Evolutionary conservation across 2,797 vertebrate genomes (phyloP), one percentile per base, ranked within the genome.

Genomic region (Petrocephalus schoutedeni): DNA sequence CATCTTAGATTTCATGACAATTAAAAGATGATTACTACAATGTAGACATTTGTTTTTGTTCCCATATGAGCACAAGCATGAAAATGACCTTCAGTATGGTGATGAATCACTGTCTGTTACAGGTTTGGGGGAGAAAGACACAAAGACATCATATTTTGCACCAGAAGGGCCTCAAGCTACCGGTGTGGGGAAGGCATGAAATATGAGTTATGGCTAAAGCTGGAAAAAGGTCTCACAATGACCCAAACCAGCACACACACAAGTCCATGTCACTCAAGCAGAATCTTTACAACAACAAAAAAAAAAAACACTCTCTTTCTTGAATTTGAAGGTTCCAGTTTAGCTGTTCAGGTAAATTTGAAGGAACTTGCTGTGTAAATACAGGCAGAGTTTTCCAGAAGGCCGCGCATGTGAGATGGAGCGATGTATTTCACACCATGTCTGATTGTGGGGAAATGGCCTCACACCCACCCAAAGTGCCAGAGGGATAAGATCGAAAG

Each of bases 81-180:
- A 85, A 61, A 16, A 64, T 5, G 23, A 54, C 36, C 71, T 45
- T 77, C n/a, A 49, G 41, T 36, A 41, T 2, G 19, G 71, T 19
- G 45, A 36, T 19, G 59, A 32, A 32, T 87, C 21, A 28, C 45
- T 56, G 61, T 84, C 80, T 23, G 3, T 67, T 45, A 10, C 9
- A 8, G 41, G n/a, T 45, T 7, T 32, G 36, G 67, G n/a, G 10
- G 12, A 32, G 32, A 16, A 45, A 32, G 5, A 64, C 41, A 9
- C 41, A 45, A 14, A 77, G 19, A 77, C 14, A 0, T n/a, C 16
- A 59, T 45, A 54, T 28, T 21, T 41, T 57, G 54, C 58, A 83
- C 21, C 84, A 54, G 54, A 87, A 85, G 88, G 86, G 10, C 82
- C 88, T 89, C 80, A 6, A 67, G 86, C 57, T 87, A 85, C 58